Evolutionary conservation across 2,888 invertebrate genomes (phyloP).

Genomic region (Tetragonula carbonaria): DNA sequence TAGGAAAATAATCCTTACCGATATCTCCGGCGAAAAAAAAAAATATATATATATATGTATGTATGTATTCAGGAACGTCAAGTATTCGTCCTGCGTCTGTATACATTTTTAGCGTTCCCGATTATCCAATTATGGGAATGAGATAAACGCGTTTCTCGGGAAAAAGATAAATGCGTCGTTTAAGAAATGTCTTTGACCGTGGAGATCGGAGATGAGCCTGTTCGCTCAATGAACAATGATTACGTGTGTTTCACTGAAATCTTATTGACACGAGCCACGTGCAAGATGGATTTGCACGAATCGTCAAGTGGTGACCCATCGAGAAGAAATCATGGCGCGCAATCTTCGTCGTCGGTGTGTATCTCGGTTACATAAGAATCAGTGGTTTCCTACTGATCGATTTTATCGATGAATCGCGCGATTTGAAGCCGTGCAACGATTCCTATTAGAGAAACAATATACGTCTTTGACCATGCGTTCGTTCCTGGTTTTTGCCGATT

Average conservation of each 20-base stretch:
- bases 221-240: conserved; percentile 65
- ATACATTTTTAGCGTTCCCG: conserved; percentile 41
- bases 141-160: conserved; percentile 53
- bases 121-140: conserved; percentile 53
- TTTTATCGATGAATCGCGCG: conserved; percentile 57
- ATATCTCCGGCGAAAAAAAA: conserved; percentile 1
- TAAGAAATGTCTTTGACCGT: conserved; percentile 29
- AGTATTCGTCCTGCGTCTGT: conserved; percentile 21
- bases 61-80: conserved; percentile 8
- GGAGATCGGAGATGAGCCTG: conserved; percentile 48
- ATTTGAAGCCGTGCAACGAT: conserved; percentile 28
- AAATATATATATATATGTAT: neutral
- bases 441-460: conserved; percentile 32
- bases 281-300: conserved; percentile 45
- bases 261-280: conserved; percentile 63
- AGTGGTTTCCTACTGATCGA: conserved; percentile 63
- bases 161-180: conserved; percentile 61
- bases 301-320: conserved; percentile 62
- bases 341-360: conserved; percentile 6
- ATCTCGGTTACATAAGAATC: conserved; percentile 52
- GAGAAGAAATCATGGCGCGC: conserved; percentile 52
- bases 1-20: conserved; percentile 37
- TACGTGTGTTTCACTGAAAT: conserved; percentile 58
- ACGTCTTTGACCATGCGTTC: conserved; percentile 20
- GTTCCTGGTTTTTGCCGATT: neutral